A percentile compares a stretch with the other conserved stretches of the same genome.
Evolutionary conservation across 2,113 vertebrate species (phyloP).

Genomic region (Malurus elegans): DNA sequence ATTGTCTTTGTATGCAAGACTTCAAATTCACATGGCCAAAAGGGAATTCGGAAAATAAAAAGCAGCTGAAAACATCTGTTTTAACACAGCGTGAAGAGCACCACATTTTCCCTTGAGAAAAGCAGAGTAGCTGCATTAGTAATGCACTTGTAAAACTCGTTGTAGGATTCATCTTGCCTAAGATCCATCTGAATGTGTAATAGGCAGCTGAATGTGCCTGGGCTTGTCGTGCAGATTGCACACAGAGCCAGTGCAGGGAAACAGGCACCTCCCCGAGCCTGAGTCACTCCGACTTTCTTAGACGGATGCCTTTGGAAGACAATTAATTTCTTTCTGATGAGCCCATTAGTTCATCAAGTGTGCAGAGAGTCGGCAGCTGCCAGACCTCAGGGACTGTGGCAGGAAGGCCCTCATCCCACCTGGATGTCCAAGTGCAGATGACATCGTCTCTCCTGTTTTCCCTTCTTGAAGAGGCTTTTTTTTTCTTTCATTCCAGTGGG

Average conservation of each 20-base stretch:
- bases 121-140: slow-evolving; percentile 1
- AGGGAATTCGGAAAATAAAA: background rate
- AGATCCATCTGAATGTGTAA: slow-evolving; percentile 36
- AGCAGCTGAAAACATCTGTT: background rate
- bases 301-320: background rate
- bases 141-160: slow-evolving; percentile 49
- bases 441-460: background rate
- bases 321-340: background rate
- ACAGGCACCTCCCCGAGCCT: slow-evolving; percentile 15
- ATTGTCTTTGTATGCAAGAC: background rate
- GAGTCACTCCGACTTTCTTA: slow-evolving; percentile 2
- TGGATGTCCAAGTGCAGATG: background rate
- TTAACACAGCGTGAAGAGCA: background rate
- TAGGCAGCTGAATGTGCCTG: background rate
- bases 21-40: background rate
- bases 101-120: slow-evolving; percentile 39
- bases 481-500: background rate
- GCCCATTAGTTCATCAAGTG: background rate
- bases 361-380: background rate
- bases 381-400: background rate
- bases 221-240: background rate
- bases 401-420: background rate
- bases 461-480: background rate
- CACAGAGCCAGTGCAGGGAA: background rate
- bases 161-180: slow-evolving; percentile 23